A percentile compares a stretch with the other conserved stretches of the same genome.
Evolutionary conservation across 92 coral and sea anemone species (phyloP).

Genomic region (Parazoanthus swiftii): DNA sequence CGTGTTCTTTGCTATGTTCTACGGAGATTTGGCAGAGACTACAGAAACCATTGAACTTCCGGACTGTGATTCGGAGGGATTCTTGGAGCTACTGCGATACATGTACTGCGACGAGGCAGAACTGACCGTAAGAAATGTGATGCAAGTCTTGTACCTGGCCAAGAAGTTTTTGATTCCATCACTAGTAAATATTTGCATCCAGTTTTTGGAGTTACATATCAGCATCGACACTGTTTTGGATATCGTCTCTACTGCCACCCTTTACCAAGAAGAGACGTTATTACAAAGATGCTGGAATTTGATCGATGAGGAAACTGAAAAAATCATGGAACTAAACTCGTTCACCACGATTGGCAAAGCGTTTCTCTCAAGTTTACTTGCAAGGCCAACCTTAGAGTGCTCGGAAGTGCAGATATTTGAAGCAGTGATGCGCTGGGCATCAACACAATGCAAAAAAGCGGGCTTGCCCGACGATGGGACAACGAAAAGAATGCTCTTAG

Average conservation of each 20-base stretch:
- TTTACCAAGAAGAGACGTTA: background rate
- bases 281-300: background rate
- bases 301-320: background rate
- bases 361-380: background rate
- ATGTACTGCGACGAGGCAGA: conserved; percentile 1
- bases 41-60: background rate
- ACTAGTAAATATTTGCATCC: background rate
- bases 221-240: background rate
- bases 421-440: conserved; percentile 8
- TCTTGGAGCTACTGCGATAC: conserved; percentile 1
- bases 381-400: background rate
- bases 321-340: background rate
- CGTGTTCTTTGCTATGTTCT: background rate
- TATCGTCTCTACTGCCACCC: background rate
- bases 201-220: background rate
- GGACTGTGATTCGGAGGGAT: background rate
- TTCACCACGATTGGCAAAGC: background rate
- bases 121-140: background rate
- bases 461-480: background rate
- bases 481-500: background rate
- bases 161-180: background rate
- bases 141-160: background rate
- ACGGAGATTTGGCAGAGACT: background rate
- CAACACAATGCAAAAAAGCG: background rate
- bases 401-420: background rate